Base-by-base conservation (phyloP, 2,797 vertebrate genomes). In the Coccyzus lansbergi region DNA sequence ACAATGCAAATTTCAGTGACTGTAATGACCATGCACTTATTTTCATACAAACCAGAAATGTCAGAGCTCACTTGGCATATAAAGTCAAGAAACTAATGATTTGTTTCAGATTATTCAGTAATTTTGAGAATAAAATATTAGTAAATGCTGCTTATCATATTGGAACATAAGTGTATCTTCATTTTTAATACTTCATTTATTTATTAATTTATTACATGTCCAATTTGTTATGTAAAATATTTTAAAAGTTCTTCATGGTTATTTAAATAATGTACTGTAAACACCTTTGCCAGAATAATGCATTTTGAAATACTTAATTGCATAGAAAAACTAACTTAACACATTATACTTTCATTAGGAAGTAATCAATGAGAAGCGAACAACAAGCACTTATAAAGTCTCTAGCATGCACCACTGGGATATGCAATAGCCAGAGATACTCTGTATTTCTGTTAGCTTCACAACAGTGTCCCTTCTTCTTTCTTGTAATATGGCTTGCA, bases 391-490 rank as follows among this genome's bases (percentile, higher is more conserved):
- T 71, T 90, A 58, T 26, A 75, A 62, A 75, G 51, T 24, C 75
- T 94, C 59, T 60, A 60, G 51, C 55, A 58, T 51, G 62, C 34
- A 78, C 68, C 58, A 40, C 21, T 88, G 93, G 68, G 74, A 89
- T 51, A 48, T 49, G 44, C n/a, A 88, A 85, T 70, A 86, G 91
- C 68, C 83, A 96, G 91, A 87, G 20, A 11, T 87, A 64, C 53
- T 93, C 70, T 49, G 12, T 71, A 51, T 86, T 91, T 92, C 72
- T 93, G 60, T 68, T 89, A 31, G 34, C 48, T 88, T 92, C 94
- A 55, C 75, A 81, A 64, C 62, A 36, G 67, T 26, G 16, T 75
- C 67, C 55, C 79, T 85, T 33, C 62, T 89, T 75, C 86, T 64
- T 90, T 93, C 18, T 52, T 22, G 15, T 75, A 68, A 60, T 93